Evolutionary conservation across 1,140 invertebrate species (phyloP).

Genomic region (Euborellia annulipes): DNA sequence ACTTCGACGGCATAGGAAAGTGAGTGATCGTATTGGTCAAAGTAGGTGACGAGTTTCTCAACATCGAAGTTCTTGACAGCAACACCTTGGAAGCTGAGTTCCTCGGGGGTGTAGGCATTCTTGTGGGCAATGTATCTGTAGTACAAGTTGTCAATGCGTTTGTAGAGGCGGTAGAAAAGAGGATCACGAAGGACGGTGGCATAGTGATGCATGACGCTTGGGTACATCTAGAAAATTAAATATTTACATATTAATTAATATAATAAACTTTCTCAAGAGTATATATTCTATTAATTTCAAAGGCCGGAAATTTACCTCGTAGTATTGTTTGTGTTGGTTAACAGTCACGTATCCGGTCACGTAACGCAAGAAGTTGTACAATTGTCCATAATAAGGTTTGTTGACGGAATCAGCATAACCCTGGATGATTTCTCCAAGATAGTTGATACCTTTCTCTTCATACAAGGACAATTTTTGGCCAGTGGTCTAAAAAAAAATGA

Average conservation of each 20-base stretch:
- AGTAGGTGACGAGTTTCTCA: constrained; percentile 22
- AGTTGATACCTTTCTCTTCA: constrained; percentile 22
- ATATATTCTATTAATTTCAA: too few relatives aligned
- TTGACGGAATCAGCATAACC: constrained; percentile 47
- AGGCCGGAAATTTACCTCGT: too few relatives aligned
- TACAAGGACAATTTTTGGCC: background rate
- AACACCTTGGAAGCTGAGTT: constrained; percentile 37
- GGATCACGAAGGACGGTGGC: constrained; percentile 46
- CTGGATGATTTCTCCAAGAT: constrained; percentile 49
- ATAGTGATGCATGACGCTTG: constrained; percentile 34
- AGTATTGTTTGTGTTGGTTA: constrained; percentile 29
- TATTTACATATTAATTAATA: too few relatives aligned
- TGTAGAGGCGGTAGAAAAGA: constrained; percentile 44
- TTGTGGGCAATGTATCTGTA: too few relatives aligned
- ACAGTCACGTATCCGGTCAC: constrained; percentile 35
- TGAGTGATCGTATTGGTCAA: constrained; percentile 18
- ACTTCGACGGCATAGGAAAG: constrained; percentile 17
- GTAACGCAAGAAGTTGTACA: constrained; percentile 37
- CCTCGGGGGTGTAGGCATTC: too few relatives aligned
- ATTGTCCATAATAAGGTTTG: constrained; percentile 40
- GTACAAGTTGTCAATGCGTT: constrained; percentile 35
- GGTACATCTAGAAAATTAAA: constrained; percentile 18
- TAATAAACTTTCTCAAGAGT: too few relatives aligned
- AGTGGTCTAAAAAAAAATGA: background rate
- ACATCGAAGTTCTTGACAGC: constrained; percentile 42